Base-by-base conservation (phyloP, 37 sponge, comb jelly and placozoan genomes). In the Theonella swinhoei region DNA sequence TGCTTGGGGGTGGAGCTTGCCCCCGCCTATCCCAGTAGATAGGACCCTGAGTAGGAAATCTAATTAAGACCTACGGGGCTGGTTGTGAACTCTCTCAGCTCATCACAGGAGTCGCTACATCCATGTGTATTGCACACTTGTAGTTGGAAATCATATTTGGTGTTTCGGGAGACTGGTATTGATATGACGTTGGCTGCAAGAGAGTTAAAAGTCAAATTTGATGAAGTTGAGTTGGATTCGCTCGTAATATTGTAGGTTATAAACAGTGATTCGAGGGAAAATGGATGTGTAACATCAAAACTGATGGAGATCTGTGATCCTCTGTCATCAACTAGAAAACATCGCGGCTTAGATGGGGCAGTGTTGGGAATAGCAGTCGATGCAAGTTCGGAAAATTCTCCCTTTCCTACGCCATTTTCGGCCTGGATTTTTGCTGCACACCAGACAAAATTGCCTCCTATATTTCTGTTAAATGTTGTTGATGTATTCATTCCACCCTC, bases 361-460 rank as follows among this genome's bases (percentile, higher is more conserved):
- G 3, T 29, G 2, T 20, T 1, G 0, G 79, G 64, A 2, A 64
- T 28, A 31, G 23, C 65, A 33, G 28, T 60, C 5, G 37, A 39
- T 9, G 28, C 67, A 59, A 0, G 42, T n/a, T 34, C 29, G 9
- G 79, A 64, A 37, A 64, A 78, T 8, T 61, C 32, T 8, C 60
- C 19, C 7, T 11, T 35, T 9, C 23, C 67, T 25, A 65, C 35
- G 22, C 22, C 17, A 78, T 78, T 36, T 30, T 19, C 28, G 8
- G 42, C 22, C 37, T 78, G 79, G 8, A 78, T 42, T 24, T 2
- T 14, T 39, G 79, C 79, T 14, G 42, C 5, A 65, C 79, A 78
- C 67, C 64, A 62, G 7, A 35, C 28, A 23, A 33, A 61, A 38
- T 3, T 28, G 26, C 24, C 24, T 22, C 28, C 4, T 34, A 19